Evolutionary conservation across 2,797 vertebrate species (phyloP), one percentile per base, ranked within the genome.

Genomic region (Rachycentron canadum): DNA sequence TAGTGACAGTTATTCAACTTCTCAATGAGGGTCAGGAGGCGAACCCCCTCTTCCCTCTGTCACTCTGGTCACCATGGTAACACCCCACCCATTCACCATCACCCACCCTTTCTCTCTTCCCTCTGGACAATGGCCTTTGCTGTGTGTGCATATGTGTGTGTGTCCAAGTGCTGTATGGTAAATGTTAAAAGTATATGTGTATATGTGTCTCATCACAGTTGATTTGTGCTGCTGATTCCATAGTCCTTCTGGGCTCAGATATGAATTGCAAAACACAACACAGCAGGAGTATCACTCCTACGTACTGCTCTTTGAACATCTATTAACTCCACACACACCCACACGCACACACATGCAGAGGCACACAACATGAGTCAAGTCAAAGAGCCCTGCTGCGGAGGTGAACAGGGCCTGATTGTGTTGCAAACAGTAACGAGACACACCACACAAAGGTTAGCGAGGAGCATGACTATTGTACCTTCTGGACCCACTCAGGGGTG

Each of bases 21-120:
- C 86, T 91, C 91, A 86, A 84, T 88, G 88, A 93, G 92, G 93
- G 94, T 94, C 93, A 94, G 86, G 89, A 70, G 93, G 87, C 79
- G 64, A 85, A 75, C 83, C 83, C 90, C 87, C 89, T 93, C 88
- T 89, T 93, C 95, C 93, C 93, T 94, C 95, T 94, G 94, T 89
- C 83, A 79, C 85, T 84, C 88, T 47, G 4, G 93, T 97, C 93
- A 77, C 92, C 90, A 97, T 94, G 93, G 95, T 91, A 95, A 96
- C 90, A 0, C 80, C 91, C 91, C 90, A 88, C 91, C 91, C 80
- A 73, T 79, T 69, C 16, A 12, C 69, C 38, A 0, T 81, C 59
- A 71, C 69, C 69, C 79, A 73, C 47, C 77, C 68, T 69, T 70
- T 82, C 36, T 68, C 75, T 69, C 77, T 63, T 55, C 64, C 80